Percentiles rank a stretch among this genome's conserved stretches.
These are phyloP conservation scores for Acanthisitta chloris DNA, from an alignment of 2,113 vertebrate genomes.

Conservation along the genomic window DNA sequence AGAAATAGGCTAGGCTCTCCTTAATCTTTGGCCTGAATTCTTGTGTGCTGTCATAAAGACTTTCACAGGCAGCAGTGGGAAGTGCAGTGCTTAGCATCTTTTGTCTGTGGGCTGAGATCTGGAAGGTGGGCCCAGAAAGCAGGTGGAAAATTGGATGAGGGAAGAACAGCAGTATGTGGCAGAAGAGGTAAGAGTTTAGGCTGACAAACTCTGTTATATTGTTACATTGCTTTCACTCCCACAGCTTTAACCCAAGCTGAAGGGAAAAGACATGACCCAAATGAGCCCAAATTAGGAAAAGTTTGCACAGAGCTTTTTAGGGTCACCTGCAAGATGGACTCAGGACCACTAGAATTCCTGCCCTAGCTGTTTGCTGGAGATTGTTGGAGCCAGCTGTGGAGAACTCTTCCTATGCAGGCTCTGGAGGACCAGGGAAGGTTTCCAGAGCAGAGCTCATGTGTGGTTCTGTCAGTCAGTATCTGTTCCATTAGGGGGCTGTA, in stretches of 20 bases:
- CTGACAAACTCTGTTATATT: not conserved
- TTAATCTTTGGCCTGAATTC: not conserved
- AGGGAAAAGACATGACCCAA: not conserved
- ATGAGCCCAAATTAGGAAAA: not conserved
- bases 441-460: not conserved
- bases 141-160: not conserved
- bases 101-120: not conserved
- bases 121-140: not conserved
- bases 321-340: not conserved
- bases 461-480: not conserved
- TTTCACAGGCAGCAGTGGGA: not conserved
- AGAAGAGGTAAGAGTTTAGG: not conserved
- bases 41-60: not conserved
- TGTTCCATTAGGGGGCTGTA: not conserved
- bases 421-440: not conserved
- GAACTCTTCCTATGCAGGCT: not conserved
- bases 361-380: not conserved
- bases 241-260: not conserved
- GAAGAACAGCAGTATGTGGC: not conserved
- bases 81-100: not conserved
- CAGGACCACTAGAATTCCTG: not conserved
- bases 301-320: not conserved
- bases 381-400: not conserved
- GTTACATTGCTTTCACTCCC: not conserved
- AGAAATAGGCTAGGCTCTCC: not conserved